Evolutionary conservation across 2,113 vertebrate species (phyloP).

Genomic region (Tenrec ecaudatus): DNA sequence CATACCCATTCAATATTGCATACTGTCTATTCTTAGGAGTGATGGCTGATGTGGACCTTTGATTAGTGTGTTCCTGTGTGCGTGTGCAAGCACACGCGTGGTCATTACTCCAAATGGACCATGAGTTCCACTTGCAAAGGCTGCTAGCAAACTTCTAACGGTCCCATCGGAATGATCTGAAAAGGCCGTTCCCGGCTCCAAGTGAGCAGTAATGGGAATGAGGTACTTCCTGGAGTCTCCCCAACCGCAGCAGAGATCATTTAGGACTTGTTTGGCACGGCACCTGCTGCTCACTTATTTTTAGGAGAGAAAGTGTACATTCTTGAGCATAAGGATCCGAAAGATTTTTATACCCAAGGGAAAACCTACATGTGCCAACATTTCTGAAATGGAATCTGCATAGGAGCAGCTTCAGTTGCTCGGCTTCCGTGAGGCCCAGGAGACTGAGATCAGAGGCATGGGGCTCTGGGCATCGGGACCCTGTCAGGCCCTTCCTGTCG

Average conservation of each 20-base stretch:
- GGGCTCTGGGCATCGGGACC: neutral
- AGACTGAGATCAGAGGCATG: conserved; percentile 22
- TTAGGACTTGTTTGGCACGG: conserved; percentile 80
- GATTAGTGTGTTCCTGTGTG: conserved; percentile 2
- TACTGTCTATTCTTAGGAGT: conserved; percentile 61
- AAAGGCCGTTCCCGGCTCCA: conserved; percentile 70
- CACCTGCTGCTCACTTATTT: conserved; percentile 84
- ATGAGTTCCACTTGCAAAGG: conserved; percentile 58
- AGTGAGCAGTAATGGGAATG: conserved; percentile 78
- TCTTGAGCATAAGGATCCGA: conserved; percentile 74
- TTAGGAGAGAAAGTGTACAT: conserved; percentile 80
- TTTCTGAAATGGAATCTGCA: conserved; percentile 68
- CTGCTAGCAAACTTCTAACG: conserved; percentile 66
- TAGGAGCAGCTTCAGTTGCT: conserved; percentile 53
- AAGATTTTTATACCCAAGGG: conserved; percentile 76
- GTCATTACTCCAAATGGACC: conserved; percentile 56
- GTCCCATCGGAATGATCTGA: conserved; percentile 67
- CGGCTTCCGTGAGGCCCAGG: neutral
- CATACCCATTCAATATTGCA: conserved; percentile 54
- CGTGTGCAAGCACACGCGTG: neutral
- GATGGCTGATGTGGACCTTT: conserved; percentile 71
- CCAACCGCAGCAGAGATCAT: conserved; percentile 82
- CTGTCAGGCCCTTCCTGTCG: neutral
- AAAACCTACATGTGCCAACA: conserved; percentile 72
- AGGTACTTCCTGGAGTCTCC: conserved; percentile 76